Evolutionary conservation across 2,113 vertebrate species (phyloP).

Genomic region (Limnothrissa miodon): DNA sequence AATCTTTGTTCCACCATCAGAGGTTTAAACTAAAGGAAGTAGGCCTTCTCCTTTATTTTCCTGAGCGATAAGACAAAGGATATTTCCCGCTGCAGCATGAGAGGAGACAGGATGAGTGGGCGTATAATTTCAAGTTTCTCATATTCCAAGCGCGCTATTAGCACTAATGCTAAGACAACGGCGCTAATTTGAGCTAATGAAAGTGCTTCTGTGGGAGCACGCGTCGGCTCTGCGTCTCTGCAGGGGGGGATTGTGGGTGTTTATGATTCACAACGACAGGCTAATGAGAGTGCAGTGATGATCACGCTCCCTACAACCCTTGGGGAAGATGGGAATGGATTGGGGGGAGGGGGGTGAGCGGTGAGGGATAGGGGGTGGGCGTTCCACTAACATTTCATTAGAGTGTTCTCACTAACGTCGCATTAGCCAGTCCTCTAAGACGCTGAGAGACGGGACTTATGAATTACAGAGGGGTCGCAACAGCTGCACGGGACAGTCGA

Average conservation of each 20-base stretch:
- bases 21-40: no score
- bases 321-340: not conserved
- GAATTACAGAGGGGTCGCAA: constrained; percentile 13
- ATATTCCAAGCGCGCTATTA: not conserved
- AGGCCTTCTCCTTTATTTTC: no score
- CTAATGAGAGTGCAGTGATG: not conserved
- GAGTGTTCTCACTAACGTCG: no score
- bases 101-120: not conserved
- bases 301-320: not conserved
- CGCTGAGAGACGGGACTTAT: constrained; percentile 29
- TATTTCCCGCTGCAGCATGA: not conserved
- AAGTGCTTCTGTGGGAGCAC: not conserved
- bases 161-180: not conserved
- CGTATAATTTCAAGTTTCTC: not conserved
- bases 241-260: not conserved
- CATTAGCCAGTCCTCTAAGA: constrained; percentile 12
- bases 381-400: not conserved
- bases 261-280: not conserved
- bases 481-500: not conserved
- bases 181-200: not conserved
- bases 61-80: not conserved
- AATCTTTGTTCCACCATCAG: not conserved
- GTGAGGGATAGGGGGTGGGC: no score
- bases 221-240: not conserved
- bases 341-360: no score